These are phyloP conservation scores for Pterois miles DNA, from an alignment of 2,797 vertebrate species.

Conservation along the genomic window DNA sequence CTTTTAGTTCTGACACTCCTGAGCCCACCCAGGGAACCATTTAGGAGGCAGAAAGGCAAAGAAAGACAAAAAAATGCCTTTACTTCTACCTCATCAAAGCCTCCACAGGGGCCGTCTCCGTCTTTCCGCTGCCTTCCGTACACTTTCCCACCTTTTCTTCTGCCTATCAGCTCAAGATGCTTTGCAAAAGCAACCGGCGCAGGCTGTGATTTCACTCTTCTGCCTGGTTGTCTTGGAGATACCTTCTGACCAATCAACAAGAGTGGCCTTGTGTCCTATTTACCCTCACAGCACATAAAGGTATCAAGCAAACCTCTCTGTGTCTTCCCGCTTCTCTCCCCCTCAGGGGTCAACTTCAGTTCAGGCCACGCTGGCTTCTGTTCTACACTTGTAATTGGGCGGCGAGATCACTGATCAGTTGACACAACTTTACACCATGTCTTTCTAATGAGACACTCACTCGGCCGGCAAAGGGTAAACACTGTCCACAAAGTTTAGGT, in stretches of 20 bases:
- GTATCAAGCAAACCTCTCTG: constrained; percentile 9
- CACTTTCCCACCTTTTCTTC: background rate
- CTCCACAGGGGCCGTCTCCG: constrained; percentile 32
- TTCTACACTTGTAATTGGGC: constrained; percentile 65
- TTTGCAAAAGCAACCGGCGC: constrained; percentile 42
- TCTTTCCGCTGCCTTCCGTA: constrained; percentile 23
- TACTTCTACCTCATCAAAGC: constrained; percentile 43
- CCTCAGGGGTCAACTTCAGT: constrained; percentile 31
- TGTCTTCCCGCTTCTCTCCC: constrained; percentile 5
- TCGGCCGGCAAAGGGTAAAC: background rate
- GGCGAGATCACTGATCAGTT: constrained; percentile 38
- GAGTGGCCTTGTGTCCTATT: constrained; percentile 22
- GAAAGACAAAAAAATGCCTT: constrained; percentile 48
- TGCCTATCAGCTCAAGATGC: constrained; percentile 35
- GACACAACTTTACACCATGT: constrained; percentile 41
- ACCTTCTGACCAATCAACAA: constrained; percentile 49
- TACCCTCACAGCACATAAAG: constrained; percentile 17
- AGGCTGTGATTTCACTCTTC: constrained; percentile 29
- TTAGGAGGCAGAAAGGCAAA: constrained; percentile 54
- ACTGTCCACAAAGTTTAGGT: background rate
- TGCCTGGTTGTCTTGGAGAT: constrained; percentile 47
- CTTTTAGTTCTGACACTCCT: constrained; percentile 47
- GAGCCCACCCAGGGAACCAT: constrained; percentile 58
- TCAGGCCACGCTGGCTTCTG: constrained; percentile 8
- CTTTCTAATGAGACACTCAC: constrained; percentile 49